phyloP scores from a whole-genome alignment of 1,140 invertebrate genomes.

The Nylanderia fulva region DNA sequence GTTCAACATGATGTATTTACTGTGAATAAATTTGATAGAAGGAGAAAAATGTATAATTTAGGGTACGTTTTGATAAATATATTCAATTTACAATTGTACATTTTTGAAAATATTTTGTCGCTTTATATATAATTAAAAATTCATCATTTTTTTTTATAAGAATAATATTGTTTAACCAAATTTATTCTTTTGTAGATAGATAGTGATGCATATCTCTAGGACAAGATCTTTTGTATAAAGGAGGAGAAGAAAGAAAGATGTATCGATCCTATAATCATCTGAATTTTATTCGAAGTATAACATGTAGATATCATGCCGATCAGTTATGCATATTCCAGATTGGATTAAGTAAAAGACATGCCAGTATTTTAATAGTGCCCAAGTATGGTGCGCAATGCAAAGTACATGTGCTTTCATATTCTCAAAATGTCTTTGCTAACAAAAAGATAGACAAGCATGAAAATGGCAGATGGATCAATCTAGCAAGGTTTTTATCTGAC shows the following conservation, averaged over 20 bases:
- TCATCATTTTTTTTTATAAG: not conserved
- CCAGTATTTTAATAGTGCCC: constrained; percentile 79
- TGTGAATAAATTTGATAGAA: not conserved
- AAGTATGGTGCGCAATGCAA: constrained; percentile 70
- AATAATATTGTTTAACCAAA: not conserved
- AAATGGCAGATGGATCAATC: constrained; percentile 66
- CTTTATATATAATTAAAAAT: not conserved
- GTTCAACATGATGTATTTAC: constrained; percentile 25
- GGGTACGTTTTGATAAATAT: not conserved
- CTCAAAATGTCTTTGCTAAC: constrained; percentile 67
- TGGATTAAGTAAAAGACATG: constrained; percentile 73
- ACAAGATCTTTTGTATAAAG: not conserved
- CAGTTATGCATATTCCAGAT: constrained; percentile 78
- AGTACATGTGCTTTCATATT: constrained; percentile 70
- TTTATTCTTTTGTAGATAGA: constrained; percentile 50
- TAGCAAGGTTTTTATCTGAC: constrained; percentile 65
- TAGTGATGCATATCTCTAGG: not conserved
- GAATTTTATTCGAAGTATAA: constrained; percentile 76
- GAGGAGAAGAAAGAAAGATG: constrained; percentile 74
- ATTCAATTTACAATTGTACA: not conserved
- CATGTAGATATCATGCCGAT: constrained; percentile 67
- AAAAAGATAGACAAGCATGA: constrained; percentile 65
- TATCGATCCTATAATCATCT: constrained; percentile 79
- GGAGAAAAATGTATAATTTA: constrained; percentile 27
- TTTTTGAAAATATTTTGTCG: not conserved